Conservation (phyloP, 2,113 vertebrate genomes). For the Arothron firmamentum region DNA sequence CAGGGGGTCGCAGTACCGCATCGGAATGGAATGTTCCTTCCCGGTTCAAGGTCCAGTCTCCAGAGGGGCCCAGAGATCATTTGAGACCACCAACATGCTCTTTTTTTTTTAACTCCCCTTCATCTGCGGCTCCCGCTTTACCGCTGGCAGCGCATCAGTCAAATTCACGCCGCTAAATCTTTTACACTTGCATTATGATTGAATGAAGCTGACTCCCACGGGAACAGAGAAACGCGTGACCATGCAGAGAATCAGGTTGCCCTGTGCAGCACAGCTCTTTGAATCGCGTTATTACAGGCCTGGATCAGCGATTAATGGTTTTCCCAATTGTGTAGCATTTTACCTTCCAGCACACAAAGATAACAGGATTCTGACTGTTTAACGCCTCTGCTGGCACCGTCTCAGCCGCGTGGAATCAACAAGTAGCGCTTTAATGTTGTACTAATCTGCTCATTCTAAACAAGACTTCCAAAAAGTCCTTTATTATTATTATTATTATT, state of each 20-base stretch:
- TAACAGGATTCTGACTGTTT: no score
- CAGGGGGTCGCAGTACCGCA: conserved; percentile 52
- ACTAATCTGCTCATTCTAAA: no score
- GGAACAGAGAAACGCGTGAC: background rate
- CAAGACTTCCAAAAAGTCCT: no score
- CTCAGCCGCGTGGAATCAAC: no score
- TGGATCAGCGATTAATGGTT: background rate
- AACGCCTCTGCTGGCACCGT: no score
- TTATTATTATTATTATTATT: no score
- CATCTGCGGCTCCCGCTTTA: conserved; percentile 19
- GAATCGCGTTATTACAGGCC: background rate
- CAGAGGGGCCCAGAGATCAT: conserved; percentile 57
- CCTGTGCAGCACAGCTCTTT: background rate
- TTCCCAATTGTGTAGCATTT: background rate
- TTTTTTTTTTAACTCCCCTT: conserved; percentile 43
- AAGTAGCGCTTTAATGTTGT: no score
- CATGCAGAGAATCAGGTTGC: background rate
- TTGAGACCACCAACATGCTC: conserved; percentile 58
- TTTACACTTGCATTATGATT: background rate
- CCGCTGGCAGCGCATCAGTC: conserved; percentile 7
- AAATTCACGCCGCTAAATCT: conserved; percentile 12
- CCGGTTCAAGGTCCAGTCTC: conserved; percentile 67
- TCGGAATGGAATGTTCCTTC: conserved; percentile 69
- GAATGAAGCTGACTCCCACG: conserved; percentile 3
- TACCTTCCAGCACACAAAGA: no score